phyloP scores from a whole-genome alignment of 1,140 invertebrate species.

The Drosophila sucinea region DNA sequence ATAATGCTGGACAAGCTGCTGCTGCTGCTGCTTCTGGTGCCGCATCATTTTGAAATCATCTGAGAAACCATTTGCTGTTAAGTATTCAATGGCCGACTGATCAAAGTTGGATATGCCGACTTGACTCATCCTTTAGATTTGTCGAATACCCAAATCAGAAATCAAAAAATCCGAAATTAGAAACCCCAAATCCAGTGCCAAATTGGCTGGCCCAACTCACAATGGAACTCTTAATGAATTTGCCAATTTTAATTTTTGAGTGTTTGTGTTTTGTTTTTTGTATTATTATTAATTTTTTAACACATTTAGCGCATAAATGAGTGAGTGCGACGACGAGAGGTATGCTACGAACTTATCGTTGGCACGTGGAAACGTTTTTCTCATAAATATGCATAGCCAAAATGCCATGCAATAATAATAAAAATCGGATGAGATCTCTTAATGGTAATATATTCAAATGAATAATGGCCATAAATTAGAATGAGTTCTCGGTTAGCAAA shows the following conservation, averaged over 20 bases:
- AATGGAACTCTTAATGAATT: conserved; percentile 66
- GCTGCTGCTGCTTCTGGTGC: not conserved
- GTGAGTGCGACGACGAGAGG: conserved; percentile 20
- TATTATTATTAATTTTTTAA: conserved; percentile 70
- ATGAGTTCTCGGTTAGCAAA: conserved; percentile 16
- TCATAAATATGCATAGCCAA: conserved; percentile 68
- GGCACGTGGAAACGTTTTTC: conserved; percentile 68
- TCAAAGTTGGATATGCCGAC: conserved; percentile 46
- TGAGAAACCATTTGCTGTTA: not conserved
- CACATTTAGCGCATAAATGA: conserved; percentile 68
- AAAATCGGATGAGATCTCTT: conserved; percentile 15
- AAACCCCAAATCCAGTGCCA: conserved; percentile 27
- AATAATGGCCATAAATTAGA: conserved; percentile 17
- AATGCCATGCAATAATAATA: conserved; percentile 17
- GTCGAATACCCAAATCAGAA: conserved; percentile 8
- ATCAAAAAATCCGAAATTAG: not conserved
- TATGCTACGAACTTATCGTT: conserved; percentile 32
- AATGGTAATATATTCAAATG: conserved; percentile 46
- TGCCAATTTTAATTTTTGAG: conserved; percentile 52
- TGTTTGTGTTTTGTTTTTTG: not conserved
- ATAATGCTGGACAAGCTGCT: not conserved
- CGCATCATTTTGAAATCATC: conserved; percentile 1
- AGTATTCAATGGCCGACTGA: conserved; percentile 17
- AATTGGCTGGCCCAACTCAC: conserved; percentile 50
- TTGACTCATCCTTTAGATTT: conserved; percentile 42